Evolutionary conservation across 1,140 invertebrate genomes (phyloP).

Genomic region (Diploscapter pachys): DNA sequence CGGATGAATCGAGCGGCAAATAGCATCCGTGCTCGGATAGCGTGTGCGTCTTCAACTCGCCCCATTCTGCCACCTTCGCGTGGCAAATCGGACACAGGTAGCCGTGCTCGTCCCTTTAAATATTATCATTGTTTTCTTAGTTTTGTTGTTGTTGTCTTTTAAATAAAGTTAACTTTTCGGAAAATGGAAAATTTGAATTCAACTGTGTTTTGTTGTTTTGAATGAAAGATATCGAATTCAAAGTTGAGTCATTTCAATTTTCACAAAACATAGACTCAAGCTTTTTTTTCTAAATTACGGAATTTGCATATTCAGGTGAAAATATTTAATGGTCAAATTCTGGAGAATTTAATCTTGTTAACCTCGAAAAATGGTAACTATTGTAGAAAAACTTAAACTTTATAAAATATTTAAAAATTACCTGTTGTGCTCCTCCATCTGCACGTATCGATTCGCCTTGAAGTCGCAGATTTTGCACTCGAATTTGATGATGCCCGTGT

Average conservation of each 20-base stretch:
- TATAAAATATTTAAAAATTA: not conserved
- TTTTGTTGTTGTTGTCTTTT: too few relatives aligned
- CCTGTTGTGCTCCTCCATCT: slow-evolving; percentile 52
- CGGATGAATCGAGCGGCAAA: slow-evolving; percentile 48
- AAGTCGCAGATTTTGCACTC: slow-evolving; percentile 59
- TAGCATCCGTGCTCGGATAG: slow-evolving; percentile 55
- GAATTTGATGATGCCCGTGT: slow-evolving; percentile 59
- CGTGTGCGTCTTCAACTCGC: slow-evolving; percentile 57
- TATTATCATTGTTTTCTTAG: too few relatives aligned
- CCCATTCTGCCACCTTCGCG: slow-evolving; percentile 51
- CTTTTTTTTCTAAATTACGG: not conserved
- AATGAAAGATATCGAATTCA: too few relatives aligned
- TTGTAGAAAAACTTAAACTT: not conserved
- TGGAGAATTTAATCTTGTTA: too few relatives aligned
- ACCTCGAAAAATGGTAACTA: not conserved
- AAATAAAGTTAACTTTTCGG: too few relatives aligned
- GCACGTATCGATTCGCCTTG: slow-evolving; percentile 53
- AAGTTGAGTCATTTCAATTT: too few relatives aligned
- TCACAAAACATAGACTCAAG: slow-evolving; percentile 9
- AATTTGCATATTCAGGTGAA: not conserved
- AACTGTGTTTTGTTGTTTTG: too few relatives aligned
- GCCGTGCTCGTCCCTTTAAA: slow-evolving; percentile 51
- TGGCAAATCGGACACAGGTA: slow-evolving; percentile 56
- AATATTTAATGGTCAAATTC: too few relatives aligned
- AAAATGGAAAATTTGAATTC: too few relatives aligned